Conservation (phyloP, 30 jellyfish, hydroid and myxozoan genomes). For the Hydra vulgaris region DNA sequence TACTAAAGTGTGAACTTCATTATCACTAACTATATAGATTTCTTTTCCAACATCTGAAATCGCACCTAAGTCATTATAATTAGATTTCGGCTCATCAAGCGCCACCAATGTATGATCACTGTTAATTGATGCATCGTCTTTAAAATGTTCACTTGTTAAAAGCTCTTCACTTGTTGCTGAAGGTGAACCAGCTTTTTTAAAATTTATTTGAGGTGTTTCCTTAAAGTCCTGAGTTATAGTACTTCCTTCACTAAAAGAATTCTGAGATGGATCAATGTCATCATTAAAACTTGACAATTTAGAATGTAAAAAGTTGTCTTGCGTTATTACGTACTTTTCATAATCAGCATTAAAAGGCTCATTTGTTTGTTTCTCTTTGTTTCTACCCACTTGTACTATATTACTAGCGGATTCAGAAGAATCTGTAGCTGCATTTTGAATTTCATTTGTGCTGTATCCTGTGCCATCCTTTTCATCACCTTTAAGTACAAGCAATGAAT, state of each 20-base stretch:
- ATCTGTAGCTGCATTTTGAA: too few relatives aligned
- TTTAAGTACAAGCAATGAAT: too few relatives aligned
- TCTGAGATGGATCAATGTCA: neutral
- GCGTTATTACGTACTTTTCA: neutral
- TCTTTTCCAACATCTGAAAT: neutral
- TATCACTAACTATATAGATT: neutral
- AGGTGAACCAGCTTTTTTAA: neutral
- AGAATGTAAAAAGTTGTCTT: neutral
- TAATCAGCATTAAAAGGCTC: neutral
- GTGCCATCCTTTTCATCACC: too few relatives aligned
- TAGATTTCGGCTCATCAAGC: neutral
- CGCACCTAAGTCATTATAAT: neutral
- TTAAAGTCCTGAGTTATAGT: neutral
- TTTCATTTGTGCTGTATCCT: too few relatives aligned
- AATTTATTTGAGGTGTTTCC: neutral
- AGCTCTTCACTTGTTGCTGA: neutral
- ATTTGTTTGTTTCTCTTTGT: neutral
- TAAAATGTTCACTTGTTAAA: neutral
- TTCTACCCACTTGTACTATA: neutral
- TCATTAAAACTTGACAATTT: neutral
- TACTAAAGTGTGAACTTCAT: neutral
- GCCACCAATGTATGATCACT: neutral
- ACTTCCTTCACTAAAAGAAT: neutral
- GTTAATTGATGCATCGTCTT: neutral
- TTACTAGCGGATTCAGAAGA: neutral